Base-by-base conservation (phyloP, 2,888 invertebrate species). In the Cyclophora punctaria region DNA sequence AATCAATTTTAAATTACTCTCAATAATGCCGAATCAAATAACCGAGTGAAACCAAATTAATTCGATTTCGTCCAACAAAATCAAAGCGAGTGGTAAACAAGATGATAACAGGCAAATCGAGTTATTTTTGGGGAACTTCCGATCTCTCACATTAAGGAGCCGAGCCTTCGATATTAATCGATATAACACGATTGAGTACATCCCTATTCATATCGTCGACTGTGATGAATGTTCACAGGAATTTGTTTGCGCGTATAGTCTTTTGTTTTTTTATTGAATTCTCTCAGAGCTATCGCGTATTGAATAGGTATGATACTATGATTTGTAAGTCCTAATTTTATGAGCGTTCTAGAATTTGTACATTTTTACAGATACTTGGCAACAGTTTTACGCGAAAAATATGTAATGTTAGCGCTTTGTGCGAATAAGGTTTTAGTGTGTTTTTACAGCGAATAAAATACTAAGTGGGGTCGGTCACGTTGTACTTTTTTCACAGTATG, bases 201-300 rank as follows among this genome's bases (percentile, higher is more conserved):
- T 48, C 59, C 43, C 58, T 55, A 49, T 35, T 44, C 35, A 34
- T 51, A 48, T 48, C 20, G 50, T 41, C 51, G 55, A 47, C 52
- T 57, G 60, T 60, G 61, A 59, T 62, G 53, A 59, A 62, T 62
- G 59, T 52, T 52, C 47, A 44, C 53, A 55, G 41, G 61, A 59
- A 62, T 62, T 62, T 62, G 60, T 62, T 62, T 62, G 59, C 57
- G 60, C 58, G 49, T 48, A 55, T 58, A 60, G 56, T 62, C 49
- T 50, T 59, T 51, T 62, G 56, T 54, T 60, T 62, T 55, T 50
- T 60, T 60, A 62, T 62, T 60, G 57, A 60, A 62, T 60, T 58
- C 51, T 51, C 51, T 53, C 53, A 50, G 20, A 50, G 59, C 52
- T 58, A 61, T 61, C 55, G 56, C 59, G 57, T 61, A 59, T 58